phyloP scores from a whole-genome alignment of 1,140 invertebrate species.

The Uloborus diversus region DNA sequence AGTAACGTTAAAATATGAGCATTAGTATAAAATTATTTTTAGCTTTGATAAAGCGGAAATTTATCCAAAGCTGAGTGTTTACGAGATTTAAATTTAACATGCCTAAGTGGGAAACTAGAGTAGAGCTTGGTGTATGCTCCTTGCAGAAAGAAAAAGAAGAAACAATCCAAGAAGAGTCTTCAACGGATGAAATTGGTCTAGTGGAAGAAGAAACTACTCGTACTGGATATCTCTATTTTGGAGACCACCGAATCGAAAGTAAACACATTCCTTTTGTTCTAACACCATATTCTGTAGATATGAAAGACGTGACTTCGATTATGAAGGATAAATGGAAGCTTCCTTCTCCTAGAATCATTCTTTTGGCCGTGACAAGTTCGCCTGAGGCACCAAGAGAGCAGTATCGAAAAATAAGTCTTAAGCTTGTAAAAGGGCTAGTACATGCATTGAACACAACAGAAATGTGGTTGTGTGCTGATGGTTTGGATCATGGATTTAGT shows the following conservation, averaged over 20 bases:
- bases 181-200: neutral
- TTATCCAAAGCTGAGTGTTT: too few species aligned
- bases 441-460: slow-evolving; percentile 63
- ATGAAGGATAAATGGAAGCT: slow-evolving; percentile 2
- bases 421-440: slow-evolving; percentile 53
- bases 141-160: neutral
- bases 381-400: neutral
- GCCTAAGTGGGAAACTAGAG: neutral
- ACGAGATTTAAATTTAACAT: too few species aligned
- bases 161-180: neutral
- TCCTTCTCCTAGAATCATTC: slow-evolving; percentile 39
- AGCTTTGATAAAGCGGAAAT: too few species aligned
- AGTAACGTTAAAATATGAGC: too few species aligned
- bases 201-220: neutral
- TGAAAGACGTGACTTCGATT: neutral
- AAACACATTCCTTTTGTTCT: slow-evolving; percentile 20
- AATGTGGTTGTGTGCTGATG: slow-evolving; percentile 65
- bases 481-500: slow-evolving; percentile 62
- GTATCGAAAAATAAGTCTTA: neutral
- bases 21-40: too few species aligned
- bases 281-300: neutral
- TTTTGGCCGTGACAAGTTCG: slow-evolving; percentile 39
- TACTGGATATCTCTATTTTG: slow-evolving; percentile 25
- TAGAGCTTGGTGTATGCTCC: slow-evolving; percentile 8
- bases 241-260: neutral